Conservation (phyloP, 1,140 invertebrate species). For the Drosophila ogumai region DNA sequence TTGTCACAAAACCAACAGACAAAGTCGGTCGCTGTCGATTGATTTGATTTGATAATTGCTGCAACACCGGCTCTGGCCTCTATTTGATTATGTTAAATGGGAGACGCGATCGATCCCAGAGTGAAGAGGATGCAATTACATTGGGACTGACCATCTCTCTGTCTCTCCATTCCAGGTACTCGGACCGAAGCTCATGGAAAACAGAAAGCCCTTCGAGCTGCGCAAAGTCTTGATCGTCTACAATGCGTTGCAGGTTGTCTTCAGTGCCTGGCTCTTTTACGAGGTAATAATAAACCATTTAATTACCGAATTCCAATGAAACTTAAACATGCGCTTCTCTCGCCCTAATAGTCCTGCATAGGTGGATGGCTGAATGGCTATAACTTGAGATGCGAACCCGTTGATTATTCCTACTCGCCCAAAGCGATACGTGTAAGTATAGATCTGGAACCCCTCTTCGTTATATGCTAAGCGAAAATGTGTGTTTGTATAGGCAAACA, state of each 20-base stretch:
- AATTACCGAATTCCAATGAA: conserved; percentile 1
- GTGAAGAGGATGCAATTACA: conserved; percentile 18
- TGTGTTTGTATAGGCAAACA: conserved; percentile 4
- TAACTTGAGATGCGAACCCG: conserved; percentile 95
- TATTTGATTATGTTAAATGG: conserved; percentile 63
- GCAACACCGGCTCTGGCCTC: conserved; percentile 54
- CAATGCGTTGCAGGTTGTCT: conserved; percentile 94
- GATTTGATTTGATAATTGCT: conserved; percentile 78
- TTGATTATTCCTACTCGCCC: conserved; percentile 92
- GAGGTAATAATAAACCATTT: conserved; percentile 87
- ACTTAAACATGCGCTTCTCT: conserved; percentile 18
- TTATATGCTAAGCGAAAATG: conserved; percentile 18
- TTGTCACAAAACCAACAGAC: conserved; percentile 74
- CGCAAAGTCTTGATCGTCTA: conserved; percentile 92
- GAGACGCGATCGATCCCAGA: background rate
- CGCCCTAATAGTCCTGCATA: conserved; percentile 86
- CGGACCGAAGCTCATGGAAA: conserved; percentile 95
- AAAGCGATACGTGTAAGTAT: conserved; percentile 92
- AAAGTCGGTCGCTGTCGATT: conserved; percentile 43
- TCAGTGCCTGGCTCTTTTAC: conserved; percentile 93
- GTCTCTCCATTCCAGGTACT: conserved; percentile 86
- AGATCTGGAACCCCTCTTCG: conserved; percentile 1
- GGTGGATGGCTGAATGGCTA: conserved; percentile 91
- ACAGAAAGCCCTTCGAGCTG: conserved; percentile 94
- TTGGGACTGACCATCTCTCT: background rate